A percentile compares a stretch with the other conserved stretches of the same genome.
Evolutionary conservation across 2,888 invertebrate species (phyloP).

Genomic region (Drosophila pseudotakahashii): DNA sequence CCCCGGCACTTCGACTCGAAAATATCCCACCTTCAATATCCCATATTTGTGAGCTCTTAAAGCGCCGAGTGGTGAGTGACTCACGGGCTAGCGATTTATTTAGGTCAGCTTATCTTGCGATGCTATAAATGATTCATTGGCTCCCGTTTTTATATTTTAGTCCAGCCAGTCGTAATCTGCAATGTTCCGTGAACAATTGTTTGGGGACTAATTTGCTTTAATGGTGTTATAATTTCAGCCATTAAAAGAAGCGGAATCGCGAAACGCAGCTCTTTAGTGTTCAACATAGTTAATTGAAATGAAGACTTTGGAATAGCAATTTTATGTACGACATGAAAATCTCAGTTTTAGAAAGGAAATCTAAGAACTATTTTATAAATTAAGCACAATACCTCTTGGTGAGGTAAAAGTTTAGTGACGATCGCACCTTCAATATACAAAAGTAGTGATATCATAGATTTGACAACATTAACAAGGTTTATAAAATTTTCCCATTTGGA

Average conservation of each 20-base stretch:
- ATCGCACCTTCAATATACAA: too few relatives aligned
- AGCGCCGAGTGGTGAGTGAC: conserved; percentile 20
- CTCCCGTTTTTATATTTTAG: conserved; percentile 1
- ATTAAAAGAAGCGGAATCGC: not conserved
- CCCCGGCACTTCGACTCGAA: not conserved
- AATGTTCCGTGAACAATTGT: conserved; percentile 1
- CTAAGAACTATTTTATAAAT: too few relatives aligned
- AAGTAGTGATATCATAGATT: too few relatives aligned
- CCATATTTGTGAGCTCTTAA: conserved; percentile 11
- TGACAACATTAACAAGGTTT: too few relatives aligned
- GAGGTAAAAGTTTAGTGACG: too few relatives aligned
- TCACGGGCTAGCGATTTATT: conserved; percentile 19
- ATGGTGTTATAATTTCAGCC: not conserved
- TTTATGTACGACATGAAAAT: not conserved
- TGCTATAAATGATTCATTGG: conserved; percentile 37
- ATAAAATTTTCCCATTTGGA: too few relatives aligned
- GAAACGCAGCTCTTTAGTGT: not conserved
- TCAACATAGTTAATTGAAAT: too few relatives aligned
- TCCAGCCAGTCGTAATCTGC: conserved; percentile 12
- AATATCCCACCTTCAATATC: conserved; percentile 19
- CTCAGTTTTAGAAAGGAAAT: too few relatives aligned
- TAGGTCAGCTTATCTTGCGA: conserved; percentile 24
- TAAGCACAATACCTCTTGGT: too few relatives aligned
- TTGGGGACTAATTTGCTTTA: conserved; percentile 9
- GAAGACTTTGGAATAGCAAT: too few relatives aligned